Percentiles rank a stretch among this genome's conserved stretches.
These are phyloP conservation scores for Syrrhaptes paradoxus DNA, from an alignment of 2,113 vertebrate species.

Conservation along the genomic window DNA sequence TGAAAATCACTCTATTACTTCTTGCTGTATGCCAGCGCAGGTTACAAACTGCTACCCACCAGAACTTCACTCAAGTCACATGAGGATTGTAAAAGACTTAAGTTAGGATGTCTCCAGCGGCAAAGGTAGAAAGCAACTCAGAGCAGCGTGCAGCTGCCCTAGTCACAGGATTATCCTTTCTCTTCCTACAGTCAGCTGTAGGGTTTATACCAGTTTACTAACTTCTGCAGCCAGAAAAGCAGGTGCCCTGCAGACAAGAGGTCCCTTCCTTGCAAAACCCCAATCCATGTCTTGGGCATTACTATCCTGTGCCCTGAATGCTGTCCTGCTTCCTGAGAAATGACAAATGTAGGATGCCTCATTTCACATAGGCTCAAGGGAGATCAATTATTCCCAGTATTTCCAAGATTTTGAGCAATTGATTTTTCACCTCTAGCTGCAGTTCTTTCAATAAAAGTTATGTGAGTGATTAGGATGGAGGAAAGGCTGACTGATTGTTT, in stretches of 20 bases:
- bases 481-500: not conserved
- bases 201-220: not conserved
- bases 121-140: not conserved
- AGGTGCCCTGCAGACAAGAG: not conserved
- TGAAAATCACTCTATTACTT: not conserved
- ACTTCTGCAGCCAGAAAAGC: not conserved
- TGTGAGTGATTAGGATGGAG: not conserved
- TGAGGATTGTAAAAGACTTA: not conserved
- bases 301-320: not conserved
- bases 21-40: not conserved
- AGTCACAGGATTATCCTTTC: not conserved
- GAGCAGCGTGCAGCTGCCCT: not conserved
- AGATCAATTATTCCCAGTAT: not conserved
- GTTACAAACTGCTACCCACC: not conserved
- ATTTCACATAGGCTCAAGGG: not conserved
- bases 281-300: not conserved
- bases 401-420: not conserved
- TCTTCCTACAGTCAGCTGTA: not conserved
- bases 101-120: not conserved
- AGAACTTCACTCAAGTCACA: not conserved
- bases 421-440: not conserved
- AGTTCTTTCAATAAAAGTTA: not conserved
- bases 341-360: not conserved
- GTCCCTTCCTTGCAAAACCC: not conserved
- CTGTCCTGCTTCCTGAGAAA: not conserved